Conservation (phyloP, 2,888 invertebrate species). For the Pandemis heparana region DNA sequence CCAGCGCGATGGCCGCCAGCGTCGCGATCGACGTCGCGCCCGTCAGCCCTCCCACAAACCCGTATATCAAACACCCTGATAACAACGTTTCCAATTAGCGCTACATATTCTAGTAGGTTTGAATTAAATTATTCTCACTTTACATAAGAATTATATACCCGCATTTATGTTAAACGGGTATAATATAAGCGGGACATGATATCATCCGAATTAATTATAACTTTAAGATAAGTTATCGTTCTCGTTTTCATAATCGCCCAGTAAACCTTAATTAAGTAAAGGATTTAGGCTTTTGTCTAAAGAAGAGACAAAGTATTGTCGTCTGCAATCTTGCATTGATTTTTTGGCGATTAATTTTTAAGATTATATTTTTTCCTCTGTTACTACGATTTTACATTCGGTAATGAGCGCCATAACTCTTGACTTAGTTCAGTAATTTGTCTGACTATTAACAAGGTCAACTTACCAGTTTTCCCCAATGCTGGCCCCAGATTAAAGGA, state of each 20-base stretch:
- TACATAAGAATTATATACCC: conserved; percentile 7
- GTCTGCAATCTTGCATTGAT: not conserved
- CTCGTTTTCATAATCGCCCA: not conserved
- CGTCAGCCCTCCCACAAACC: conserved; percentile 92
- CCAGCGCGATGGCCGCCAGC: conserved; percentile 91
- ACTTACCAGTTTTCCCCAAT: conserved; percentile 88
- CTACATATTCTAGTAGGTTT: not conserved
- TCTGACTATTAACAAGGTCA: not conserved
- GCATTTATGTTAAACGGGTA: conserved; percentile 1
- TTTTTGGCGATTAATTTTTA: not conserved
- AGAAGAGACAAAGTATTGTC: not conserved
- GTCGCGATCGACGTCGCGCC: conserved; percentile 94
- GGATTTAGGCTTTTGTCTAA: not conserved
- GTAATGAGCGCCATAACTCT: not conserved
- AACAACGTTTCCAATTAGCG: not conserved
- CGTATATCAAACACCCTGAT: conserved; percentile 91
- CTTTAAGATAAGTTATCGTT: not conserved
- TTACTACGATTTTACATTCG: too few species aligned
- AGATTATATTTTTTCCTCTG: not conserved
- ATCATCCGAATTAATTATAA: conserved; percentile 10
- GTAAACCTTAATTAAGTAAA: not conserved
- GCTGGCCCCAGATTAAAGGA: conserved; percentile 90
- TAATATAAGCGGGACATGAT: conserved; percentile 11
- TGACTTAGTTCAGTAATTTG: not conserved
- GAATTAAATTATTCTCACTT: conserved; percentile 6